Percentiles rank a stretch among this genome's conserved stretches.
These are phyloP conservation scores for Peromyscus attwateri DNA, from an alignment of 2,797 vertebrate species.

Conservation along the genomic window DNA sequence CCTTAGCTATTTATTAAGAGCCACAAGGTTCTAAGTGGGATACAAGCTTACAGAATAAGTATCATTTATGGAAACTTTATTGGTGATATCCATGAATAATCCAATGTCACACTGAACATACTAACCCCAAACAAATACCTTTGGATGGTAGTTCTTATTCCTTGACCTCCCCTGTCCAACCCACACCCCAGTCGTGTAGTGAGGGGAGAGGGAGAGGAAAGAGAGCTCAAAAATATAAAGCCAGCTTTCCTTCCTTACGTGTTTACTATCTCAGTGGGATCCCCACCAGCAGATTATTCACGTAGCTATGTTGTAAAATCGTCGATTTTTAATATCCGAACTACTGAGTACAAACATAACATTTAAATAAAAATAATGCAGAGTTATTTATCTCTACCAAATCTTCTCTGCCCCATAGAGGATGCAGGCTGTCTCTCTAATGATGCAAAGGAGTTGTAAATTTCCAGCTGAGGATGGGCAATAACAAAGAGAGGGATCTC, in stretches of 20 bases:
- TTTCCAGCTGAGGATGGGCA: slow-evolving; percentile 90
- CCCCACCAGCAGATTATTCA: slow-evolving; percentile 85
- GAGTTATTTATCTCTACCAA: slow-evolving; percentile 87
- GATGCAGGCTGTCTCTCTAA: slow-evolving; percentile 88
- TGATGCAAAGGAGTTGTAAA: slow-evolving; percentile 89
- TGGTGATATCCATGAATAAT: not conserved
- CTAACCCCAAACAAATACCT: not conserved
- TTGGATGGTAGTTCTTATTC: slow-evolving; percentile 20
- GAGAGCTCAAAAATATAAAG: not conserved
- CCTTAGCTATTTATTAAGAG: not conserved
- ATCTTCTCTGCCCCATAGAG: slow-evolving; percentile 84
- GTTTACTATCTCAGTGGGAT: slow-evolving; percentile 75
- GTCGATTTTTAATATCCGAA: slow-evolving; percentile 84
- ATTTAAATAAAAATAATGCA: slow-evolving; percentile 87
- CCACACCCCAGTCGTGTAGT: not conserved
- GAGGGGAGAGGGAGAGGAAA: not conserved
- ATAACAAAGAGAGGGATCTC: slow-evolving; percentile 89
- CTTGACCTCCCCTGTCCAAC: not conserved
- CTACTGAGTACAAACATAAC: slow-evolving; percentile 84
- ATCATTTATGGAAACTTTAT: slow-evolving; percentile 8
- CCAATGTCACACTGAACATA: not conserved
- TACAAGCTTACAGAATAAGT: not conserved
- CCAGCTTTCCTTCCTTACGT: slow-evolving; percentile 27
- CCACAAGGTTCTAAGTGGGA: slow-evolving; percentile 24
- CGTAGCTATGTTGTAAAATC: slow-evolving; percentile 83